Evolutionary conservation across 1,140 invertebrate species (phyloP), one percentile per base, ranked within the genome.

Genomic region (Atta cephalotes): DNA sequence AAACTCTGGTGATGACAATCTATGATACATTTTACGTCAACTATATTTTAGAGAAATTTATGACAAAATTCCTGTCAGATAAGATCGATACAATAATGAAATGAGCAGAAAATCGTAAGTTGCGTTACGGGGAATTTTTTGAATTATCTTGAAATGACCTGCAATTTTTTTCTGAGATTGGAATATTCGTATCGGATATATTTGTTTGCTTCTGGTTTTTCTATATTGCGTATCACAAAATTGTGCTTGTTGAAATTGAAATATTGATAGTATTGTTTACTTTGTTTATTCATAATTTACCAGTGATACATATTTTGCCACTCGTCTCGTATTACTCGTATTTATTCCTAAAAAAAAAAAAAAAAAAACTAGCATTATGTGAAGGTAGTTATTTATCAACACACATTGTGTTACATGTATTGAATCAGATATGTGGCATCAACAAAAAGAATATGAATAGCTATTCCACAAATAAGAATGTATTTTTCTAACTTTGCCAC

Each of bases 61-160:
- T 62, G 56, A 74, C 18, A 74, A 72, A 58, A 82, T 82, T 82
- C 18, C 53, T 74, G 35, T 1, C 51, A 71, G 79, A 72, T 82
- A 82, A 60, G 51, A 62, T 74, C 56, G 3, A 12, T 28, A 28
- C 16, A 45, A 82, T 3, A 45, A 72, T 60, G 53, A 25, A 25
- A 35, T 28, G 35, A 74, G 21, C 80, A 49, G 25, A 60, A 74
- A 25, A 62, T 5, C 63, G 31, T 71, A n/a, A 56, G 68, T 45
- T 14, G 16, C 49, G n/a, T 70, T n/a, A 68, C 28, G 14, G 31
- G 31, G 28, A 56, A 56, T 6, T 1, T 39, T 70, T 53, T 62
- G 9, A 82, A n/a, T 62, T 56, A 16, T 65, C 72, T 21, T 16
- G 35, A 74, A 82, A 82, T 49, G 7, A 81, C 18, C 35, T 45